These are phyloP conservation scores for Bolinopsis microptera DNA, from an alignment of 37 sponge, comb jelly and placozoan genomes.

Conservation along the genomic window DNA sequence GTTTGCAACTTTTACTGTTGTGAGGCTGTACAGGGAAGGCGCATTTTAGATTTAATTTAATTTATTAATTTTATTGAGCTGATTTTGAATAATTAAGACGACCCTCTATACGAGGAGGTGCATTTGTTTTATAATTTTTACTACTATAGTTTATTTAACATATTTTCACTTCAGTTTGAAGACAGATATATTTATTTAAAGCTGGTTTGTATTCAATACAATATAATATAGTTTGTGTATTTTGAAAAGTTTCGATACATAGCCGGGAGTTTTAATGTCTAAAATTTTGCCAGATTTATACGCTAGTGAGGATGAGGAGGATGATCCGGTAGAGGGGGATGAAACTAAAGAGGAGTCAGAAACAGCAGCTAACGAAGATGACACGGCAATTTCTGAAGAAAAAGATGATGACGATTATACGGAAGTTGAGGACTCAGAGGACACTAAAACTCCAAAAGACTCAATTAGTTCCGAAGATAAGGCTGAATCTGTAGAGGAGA, in stretches of 20 bases:
- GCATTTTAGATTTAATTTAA: neutral
- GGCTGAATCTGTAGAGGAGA: neutral
- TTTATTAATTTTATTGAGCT: conserved; percentile 3
- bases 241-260: neutral
- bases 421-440: neutral
- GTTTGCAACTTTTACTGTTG: neutral
- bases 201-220: neutral
- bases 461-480: neutral
- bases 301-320: conserved; percentile 36
- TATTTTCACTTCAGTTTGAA: too few species aligned
- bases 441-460: neutral
- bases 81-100: neutral
- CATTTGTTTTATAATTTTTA: neutral
- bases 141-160: too few species aligned
- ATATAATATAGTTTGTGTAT: too few species aligned
- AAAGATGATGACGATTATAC: neutral
- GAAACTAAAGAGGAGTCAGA: neutral
- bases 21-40: neutral
- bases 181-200: neutral
- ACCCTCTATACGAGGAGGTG: neutral
- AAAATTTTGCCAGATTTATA: conserved; percentile 3
- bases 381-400: neutral
- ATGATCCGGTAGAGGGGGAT: neutral
- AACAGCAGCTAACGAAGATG: neutral
- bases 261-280: neutral